These are phyloP conservation scores for Ephestia elutella DNA, from an alignment of 1,140 invertebrate species.

Conservation along the genomic window DNA sequence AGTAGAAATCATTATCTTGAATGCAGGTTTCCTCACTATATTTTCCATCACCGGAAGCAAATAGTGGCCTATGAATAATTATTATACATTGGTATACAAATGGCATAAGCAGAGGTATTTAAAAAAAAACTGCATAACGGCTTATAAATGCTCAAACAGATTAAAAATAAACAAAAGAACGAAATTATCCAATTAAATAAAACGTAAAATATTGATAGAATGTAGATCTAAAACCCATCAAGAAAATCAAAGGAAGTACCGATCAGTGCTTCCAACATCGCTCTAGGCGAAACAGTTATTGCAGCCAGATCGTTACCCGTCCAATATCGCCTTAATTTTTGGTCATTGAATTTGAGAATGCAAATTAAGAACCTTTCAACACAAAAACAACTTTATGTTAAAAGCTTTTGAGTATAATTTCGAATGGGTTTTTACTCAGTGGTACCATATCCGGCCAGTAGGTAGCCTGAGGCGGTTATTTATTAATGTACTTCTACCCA, in stretches of 20 bases:
- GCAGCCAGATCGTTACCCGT: constrained; percentile 32
- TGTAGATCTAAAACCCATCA: background rate
- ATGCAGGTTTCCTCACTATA: too few relatives aligned
- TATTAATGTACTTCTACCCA: constrained; percentile 50
- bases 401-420: constrained; percentile 21
- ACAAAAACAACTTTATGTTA: constrained; percentile 19
- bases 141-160: too few relatives aligned
- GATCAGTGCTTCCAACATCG: constrained; percentile 30
- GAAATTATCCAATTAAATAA: background rate
- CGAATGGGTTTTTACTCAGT: constrained; percentile 12
- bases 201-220: background rate
- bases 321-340: constrained; percentile 61
- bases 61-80: too few relatives aligned
- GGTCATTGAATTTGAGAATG: constrained; percentile 61
- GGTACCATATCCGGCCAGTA: constrained; percentile 51
- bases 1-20: too few relatives aligned
- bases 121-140: too few relatives aligned
- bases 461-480: constrained; percentile 53
- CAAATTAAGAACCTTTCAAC: constrained; percentile 32
- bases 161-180: background rate
- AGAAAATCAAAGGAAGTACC: constrained; percentile 19
- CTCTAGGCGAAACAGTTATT: constrained; percentile 52
- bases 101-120: too few relatives aligned
- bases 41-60: too few relatives aligned
- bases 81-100: too few relatives aligned